Evolutionary conservation across 2,113 vertebrate genomes (phyloP), one percentile per base, ranked within the genome.

Genomic region (Martes martes): DNA sequence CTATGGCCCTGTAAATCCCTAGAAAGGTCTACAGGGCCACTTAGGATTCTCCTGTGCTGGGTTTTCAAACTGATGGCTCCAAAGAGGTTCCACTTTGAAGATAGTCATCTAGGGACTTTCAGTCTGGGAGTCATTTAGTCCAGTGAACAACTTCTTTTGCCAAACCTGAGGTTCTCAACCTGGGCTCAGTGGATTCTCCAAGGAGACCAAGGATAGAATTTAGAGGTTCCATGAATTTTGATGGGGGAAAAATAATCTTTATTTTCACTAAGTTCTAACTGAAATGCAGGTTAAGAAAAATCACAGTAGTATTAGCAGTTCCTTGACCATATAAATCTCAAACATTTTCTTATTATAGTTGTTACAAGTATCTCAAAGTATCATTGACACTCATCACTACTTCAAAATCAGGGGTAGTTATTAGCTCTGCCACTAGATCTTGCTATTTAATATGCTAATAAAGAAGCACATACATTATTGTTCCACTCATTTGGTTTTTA

Each of bases 351-450:
- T 67, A 39, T 74, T 96, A 73, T 0, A 85, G 8, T 85, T 91
- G 7, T 73, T 86, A 24, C 31, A 61, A 63, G 59, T 89, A 89
- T 94, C 95, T 92, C 52, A 36, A 97, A 79, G 78, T 91, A 91
- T 57, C 28, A 88, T 55, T 85, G 50, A 39, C 39, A 94, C 9
- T 82, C 14, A n/a, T 81, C 11, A 84, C 11, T 92, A 69, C 16
- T 88, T 96, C 59, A 84, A 52, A 94, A 74, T 81, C 16, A 69
- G 23, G 74, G 74, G n/a, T 93, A 76, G 31, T 91, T 84, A 47
- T 67, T 82, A 92, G 47, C 63, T 26, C 31, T 93, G 28, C 8
- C 42, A 57, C 28, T 73, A 83, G 36, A 83, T 86, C 7, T 59
- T 93, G 13, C 82, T 76, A 76, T 96, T 94, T 82, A 67, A 80